Evolutionary conservation across 2,797 vertebrate genomes (phyloP), one percentile per base, ranked within the genome.

Genomic region (Crocidura indochinensis): DNA sequence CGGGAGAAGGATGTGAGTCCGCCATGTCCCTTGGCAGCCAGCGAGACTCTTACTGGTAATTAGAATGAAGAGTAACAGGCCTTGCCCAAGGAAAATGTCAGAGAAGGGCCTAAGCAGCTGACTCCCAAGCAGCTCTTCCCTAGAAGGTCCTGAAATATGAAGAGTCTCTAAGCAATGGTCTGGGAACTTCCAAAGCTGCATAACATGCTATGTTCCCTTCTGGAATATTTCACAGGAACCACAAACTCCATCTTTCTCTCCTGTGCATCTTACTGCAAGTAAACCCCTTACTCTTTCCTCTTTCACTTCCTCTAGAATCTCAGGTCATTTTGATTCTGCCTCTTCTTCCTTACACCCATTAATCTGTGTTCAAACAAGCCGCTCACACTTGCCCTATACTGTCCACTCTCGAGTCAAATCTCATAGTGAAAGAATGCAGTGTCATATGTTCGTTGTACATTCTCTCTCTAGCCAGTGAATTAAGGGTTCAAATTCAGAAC

Each of bases 361-460:
- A 72, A 65, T 29, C 0, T 0, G 20, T 76, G 9, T 29, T 7
- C 44, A 44, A 49, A 22, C 6, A 31, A 62, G 3, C 15, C 9
- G 10, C 56, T 10, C 20, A 2, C 4, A 2, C 26, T 8, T 1
- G 1, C 2, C 5, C 0, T 3, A 5, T 38, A 38, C 38, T 38
- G 38, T 38, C 38, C 38, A 38, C 38, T 38, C 38, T 38, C 38
- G 5, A 38, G 38, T 5, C 38, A 38, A 38, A 38, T 38, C 38
- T 38, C 38, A 2, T 38, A 38, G 38, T 38, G 38, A 38, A 38
- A 38, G 38, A 38, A 38, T 38, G 38, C 0, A 10, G 20, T 22
- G 0, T 49, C 24, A n/a, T 10, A 19, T 17, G 6, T 65, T 53
- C 15, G 15, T 67, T n/a, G 65, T 12, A 64, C 60, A 26, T 64